Evolutionary conservation across 2,888 invertebrate genomes (phyloP).

Genomic region (Gymnoscelis rufifasciata): DNA sequence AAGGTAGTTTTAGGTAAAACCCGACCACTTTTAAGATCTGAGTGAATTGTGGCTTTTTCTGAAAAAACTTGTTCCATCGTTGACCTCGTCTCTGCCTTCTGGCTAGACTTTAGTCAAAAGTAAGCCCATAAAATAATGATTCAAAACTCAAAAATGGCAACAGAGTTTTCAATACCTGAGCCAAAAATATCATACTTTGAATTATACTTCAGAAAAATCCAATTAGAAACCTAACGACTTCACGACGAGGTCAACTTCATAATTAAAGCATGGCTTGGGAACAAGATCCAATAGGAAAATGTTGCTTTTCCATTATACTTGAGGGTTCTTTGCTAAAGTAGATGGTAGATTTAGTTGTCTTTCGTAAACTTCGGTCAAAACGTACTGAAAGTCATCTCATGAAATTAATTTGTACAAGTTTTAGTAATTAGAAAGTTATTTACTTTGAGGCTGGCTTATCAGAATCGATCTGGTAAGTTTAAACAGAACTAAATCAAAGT

Average conservation of each 20-base stretch:
- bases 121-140: no score
- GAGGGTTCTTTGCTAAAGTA: constrained; percentile 43
- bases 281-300: constrained; percentile 53
- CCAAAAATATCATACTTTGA: no score
- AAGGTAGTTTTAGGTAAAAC: no score
- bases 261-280: constrained; percentile 64
- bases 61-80: no score
- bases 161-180: no score
- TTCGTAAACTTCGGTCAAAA: constrained; percentile 33
- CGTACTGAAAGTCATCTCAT: constrained; percentile 26
- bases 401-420: constrained; percentile 25
- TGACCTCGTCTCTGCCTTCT: no score
- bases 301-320: constrained; percentile 66
- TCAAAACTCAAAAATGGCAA: no score
- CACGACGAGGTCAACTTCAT: constrained; percentile 38
- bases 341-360: constrained; percentile 36
- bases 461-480: constrained; percentile 9
- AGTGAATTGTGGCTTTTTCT: no score
- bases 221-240: constrained; percentile 29
- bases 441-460: constrained; percentile 17
- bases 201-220: not conserved
- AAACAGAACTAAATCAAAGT: constrained; percentile 8
- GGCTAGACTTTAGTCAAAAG: no score
- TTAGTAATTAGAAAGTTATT: constrained; percentile 22
- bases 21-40: no score